Conservation (phyloP, 2,113 vertebrate genomes). For the Ictalurus furcatus region DNA sequence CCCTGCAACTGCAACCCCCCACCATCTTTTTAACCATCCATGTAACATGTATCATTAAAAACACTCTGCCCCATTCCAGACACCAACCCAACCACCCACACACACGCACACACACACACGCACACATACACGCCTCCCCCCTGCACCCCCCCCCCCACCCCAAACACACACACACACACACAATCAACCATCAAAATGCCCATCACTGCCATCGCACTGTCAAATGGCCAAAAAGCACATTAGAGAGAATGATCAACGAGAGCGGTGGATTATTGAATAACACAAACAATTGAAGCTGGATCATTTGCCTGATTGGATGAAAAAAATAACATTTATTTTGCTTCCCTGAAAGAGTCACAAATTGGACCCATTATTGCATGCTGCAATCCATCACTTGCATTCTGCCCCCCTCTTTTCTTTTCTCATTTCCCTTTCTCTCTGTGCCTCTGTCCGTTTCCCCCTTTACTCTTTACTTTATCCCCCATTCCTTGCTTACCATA, state of each 20-base stretch:
- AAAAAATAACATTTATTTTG: constrained; percentile 85
- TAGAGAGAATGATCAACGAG: constrained; percentile 42
- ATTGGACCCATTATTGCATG: constrained; percentile 83
- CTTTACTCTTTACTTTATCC: constrained; percentile 4
- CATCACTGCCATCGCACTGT: constrained; percentile 36
- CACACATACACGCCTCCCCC: neutral
- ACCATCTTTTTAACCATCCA: constrained; percentile 34
- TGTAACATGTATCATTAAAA: constrained; percentile 46
- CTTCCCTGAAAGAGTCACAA: constrained; percentile 87
- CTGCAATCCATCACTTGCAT: constrained; percentile 84
- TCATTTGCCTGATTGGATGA: constrained; percentile 88
- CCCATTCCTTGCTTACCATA: constrained; percentile 64
- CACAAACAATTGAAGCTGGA: constrained; percentile 80
- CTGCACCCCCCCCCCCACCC: neutral
- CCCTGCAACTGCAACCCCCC: constrained; percentile 47
- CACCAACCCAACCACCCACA: constrained; percentile 18
- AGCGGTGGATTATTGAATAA: constrained; percentile 51
- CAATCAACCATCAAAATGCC: constrained; percentile 18
- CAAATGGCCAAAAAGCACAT: constrained; percentile 50
- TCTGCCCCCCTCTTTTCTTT: constrained; percentile 59
- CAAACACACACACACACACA: neutral
- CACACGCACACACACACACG: neutral
- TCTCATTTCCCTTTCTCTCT: constrained; percentile 4
- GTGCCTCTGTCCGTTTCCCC: neutral
- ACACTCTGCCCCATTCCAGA: constrained; percentile 18